Conservation (phyloP, 2,797 vertebrate species). For the Pristis pectinata region DNA sequence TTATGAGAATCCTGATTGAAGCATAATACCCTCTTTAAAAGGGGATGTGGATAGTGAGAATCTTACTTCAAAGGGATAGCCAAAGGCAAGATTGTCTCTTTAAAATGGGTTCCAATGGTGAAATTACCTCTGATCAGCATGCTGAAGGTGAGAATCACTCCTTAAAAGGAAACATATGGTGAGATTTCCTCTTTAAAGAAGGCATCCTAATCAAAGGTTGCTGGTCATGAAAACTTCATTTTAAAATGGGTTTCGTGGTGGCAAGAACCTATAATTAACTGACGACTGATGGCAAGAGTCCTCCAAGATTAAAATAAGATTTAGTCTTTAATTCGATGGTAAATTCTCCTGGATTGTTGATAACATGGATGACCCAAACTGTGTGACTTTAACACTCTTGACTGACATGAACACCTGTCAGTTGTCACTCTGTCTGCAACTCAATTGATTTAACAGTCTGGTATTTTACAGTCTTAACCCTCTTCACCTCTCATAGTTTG, state of each 20-base stretch:
- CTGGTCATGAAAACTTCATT: not conserved
- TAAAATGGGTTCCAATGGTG: not conserved
- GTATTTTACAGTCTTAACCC: constrained; percentile 20
- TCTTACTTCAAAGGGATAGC: not conserved
- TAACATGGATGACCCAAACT: not conserved
- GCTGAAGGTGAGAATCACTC: not conserved
- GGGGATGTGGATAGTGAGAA: not conserved
- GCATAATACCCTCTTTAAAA: not conserved
- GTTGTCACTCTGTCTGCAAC: not conserved
- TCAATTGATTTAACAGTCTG: constrained; percentile 1
- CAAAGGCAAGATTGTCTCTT: not conserved
- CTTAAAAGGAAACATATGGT: not conserved
- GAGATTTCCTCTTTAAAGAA: not conserved
- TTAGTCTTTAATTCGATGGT: not conserved
- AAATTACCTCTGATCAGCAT: not conserved
- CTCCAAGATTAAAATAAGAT: not conserved
- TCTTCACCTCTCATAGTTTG: not conserved
- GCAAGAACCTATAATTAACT: not conserved
- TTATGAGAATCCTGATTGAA: not conserved
- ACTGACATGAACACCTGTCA: not conserved
- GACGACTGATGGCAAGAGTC: not conserved
- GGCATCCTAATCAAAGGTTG: not conserved
- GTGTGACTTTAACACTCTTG: constrained; percentile 18
- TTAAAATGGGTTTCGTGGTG: not conserved
- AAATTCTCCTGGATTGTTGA: not conserved